Evolutionary conservation across 2,113 vertebrate species (phyloP).

Genomic region (Mirounga angustirostris): DNA sequence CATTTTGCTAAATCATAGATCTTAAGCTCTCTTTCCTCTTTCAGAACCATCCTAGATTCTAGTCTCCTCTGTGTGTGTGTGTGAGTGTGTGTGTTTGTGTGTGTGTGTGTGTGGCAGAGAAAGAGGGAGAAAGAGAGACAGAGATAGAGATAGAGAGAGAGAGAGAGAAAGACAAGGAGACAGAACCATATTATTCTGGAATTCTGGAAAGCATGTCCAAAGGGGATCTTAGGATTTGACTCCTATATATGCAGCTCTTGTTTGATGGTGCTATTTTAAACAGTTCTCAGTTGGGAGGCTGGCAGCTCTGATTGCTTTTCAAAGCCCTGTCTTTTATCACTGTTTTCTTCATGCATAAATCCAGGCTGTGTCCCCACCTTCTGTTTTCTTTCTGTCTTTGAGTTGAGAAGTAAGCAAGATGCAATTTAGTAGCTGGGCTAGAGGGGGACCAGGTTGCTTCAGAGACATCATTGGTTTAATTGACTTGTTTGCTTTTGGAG

Average conservation of each 20-base stretch:
- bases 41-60: not conserved
- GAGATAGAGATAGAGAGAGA: not conserved
- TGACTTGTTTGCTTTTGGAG: slow-evolving; percentile 68
- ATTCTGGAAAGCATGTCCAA: slow-evolving; percentile 49
- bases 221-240: slow-evolving; percentile 60
- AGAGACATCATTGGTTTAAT: slow-evolving; percentile 66
- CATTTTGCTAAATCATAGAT: slow-evolving; percentile 19
- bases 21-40: not conserved
- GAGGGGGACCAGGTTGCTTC: slow-evolving; percentile 45
- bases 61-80: not conserved
- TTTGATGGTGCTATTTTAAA: slow-evolving; percentile 84
- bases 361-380: slow-evolving; percentile 75
- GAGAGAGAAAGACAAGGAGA: slow-evolving; percentile 58
- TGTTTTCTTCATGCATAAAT: slow-evolving; percentile 82
- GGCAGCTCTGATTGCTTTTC: slow-evolving; percentile 86
- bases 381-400: slow-evolving; percentile 75
- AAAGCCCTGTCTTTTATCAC: slow-evolving; percentile 84
- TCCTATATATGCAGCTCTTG: slow-evolving; percentile 73
- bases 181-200: slow-evolving; percentile 28
- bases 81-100: not conserved
- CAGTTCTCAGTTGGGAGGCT: slow-evolving; percentile 83
- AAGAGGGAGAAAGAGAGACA: slow-evolving; percentile 35
- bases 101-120: not conserved
- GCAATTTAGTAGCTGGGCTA: slow-evolving; percentile 66
- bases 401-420: slow-evolving; percentile 82